These are phyloP conservation scores for Drosophila ficusphila DNA, from an alignment of 1,140 invertebrate genomes.

Conservation along the genomic window DNA sequence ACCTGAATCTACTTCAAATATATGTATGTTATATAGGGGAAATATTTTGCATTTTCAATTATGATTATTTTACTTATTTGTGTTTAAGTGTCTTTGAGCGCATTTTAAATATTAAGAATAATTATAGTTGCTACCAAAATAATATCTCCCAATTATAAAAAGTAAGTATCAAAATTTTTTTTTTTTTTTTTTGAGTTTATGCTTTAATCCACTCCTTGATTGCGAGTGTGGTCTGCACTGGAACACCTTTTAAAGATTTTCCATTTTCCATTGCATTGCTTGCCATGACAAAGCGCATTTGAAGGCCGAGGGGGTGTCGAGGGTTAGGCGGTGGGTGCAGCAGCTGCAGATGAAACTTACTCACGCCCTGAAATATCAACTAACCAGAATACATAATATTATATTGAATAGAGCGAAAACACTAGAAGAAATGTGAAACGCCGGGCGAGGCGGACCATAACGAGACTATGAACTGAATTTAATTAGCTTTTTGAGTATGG, in stretches of 20 bases:
- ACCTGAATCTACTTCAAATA: too few relatives aligned
- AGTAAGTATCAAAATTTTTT: too few relatives aligned
- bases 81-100: too few relatives aligned
- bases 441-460: slow-evolving; percentile 47
- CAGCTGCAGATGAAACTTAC: slow-evolving; percentile 50
- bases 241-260: slow-evolving; percentile 39
- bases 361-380: slow-evolving; percentile 58
- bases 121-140: too few relatives aligned
- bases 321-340: slow-evolving; percentile 4
- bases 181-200: neutral
- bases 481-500: slow-evolving; percentile 54
- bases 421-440: slow-evolving; percentile 54
- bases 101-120: too few relatives aligned
- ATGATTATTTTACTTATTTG: too few relatives aligned
- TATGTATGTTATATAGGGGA: too few relatives aligned
- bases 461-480: slow-evolving; percentile 66
- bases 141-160: too few relatives aligned
- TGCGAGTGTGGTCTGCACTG: slow-evolving; percentile 34
- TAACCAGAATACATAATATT: slow-evolving; percentile 68
- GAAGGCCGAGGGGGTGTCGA: neutral
- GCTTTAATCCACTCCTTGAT: neutral
- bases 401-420: slow-evolving; percentile 57
- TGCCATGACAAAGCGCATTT: slow-evolving; percentile 26
- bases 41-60: too few relatives aligned
- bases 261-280: slow-evolving; percentile 3